phyloP scores from a whole-genome alignment of 2,888 invertebrate species.

The Elysia crispata region DNA sequence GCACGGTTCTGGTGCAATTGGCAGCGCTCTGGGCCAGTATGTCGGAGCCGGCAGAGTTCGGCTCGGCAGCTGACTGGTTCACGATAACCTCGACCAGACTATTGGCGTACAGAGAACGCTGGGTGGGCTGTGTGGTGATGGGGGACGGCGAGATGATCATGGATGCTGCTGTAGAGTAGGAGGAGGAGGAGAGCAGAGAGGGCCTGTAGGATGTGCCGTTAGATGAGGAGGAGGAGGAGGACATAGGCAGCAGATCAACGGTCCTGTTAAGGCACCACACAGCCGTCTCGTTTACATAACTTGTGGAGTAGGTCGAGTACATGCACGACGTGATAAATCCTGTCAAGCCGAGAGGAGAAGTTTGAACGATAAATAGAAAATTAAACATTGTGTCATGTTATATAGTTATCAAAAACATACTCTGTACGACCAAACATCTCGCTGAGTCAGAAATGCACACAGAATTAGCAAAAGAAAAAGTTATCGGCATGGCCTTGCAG shows the following conservation, averaged over 20 bases:
- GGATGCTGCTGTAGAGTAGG: neutral
- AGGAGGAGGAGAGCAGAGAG: neutral
- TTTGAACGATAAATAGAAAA: too few species aligned
- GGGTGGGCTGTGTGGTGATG: neutral
- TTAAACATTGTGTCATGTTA: too few species aligned
- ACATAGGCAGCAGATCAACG: neutral
- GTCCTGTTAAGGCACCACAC: neutral
- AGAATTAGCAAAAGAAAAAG: too few species aligned
- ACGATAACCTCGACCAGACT: neutral
- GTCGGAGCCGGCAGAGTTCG: neutral
- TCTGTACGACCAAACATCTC: too few species aligned
- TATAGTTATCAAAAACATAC: too few species aligned
- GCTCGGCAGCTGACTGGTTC: neutral
- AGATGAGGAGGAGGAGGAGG: neutral
- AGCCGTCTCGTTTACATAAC: neutral
- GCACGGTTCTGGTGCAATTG: neutral
- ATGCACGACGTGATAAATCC: neutral
- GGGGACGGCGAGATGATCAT: constrained; percentile 3
- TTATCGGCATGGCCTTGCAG: too few species aligned
- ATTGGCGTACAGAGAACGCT: neutral
- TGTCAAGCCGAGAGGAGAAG: neutral
- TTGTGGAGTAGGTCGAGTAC: neutral
- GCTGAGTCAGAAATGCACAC: too few species aligned
- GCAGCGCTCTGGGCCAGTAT: neutral
- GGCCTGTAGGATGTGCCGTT: neutral